These are phyloP conservation scores for Saccostrea echinata DNA, from an alignment of 1,140 invertebrate species.

Conservation along the genomic window DNA sequence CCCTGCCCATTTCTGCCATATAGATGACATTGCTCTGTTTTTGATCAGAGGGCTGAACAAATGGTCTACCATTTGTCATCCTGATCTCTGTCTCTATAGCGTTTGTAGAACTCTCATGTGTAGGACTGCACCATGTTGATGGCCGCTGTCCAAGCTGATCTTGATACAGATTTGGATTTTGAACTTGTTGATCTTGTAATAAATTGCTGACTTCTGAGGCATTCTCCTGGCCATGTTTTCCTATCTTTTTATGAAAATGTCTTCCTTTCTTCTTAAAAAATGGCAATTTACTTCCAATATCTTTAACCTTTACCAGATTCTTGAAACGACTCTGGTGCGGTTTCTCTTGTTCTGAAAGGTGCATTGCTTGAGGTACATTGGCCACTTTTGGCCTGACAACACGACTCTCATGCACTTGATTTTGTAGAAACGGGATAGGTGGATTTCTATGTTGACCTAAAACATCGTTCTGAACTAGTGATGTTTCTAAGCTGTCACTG, in stretches of 20 bases:
- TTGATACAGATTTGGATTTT: conserved; percentile 1
- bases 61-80: conserved; percentile 51
- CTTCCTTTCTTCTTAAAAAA: conserved; percentile 28
- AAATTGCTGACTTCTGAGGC: neutral
- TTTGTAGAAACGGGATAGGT: conserved; percentile 86
- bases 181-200: neutral
- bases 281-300: conserved; percentile 59
- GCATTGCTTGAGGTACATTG: conserved; percentile 70
- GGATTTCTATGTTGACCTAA: conserved; percentile 77
- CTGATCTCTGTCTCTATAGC: conserved; percentile 53
- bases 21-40: conserved; percentile 52
- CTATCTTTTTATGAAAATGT: neutral
- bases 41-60: conserved; percentile 43
- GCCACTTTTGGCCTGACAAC: conserved; percentile 82
- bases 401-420: conserved; percentile 61
- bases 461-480: conserved; percentile 81
- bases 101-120: neutral
- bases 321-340: conserved; percentile 41
- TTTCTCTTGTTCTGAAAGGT: conserved; percentile 68
- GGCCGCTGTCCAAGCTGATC: neutral
- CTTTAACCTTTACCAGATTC: conserved; percentile 67
- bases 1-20: conserved; percentile 71
- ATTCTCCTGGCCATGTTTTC: conserved; percentile 20
- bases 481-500: conserved; percentile 75
- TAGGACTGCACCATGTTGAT: conserved; percentile 21